Conservation (phyloP, 2,888 invertebrate genomes). For the Patella caerulea region DNA sequence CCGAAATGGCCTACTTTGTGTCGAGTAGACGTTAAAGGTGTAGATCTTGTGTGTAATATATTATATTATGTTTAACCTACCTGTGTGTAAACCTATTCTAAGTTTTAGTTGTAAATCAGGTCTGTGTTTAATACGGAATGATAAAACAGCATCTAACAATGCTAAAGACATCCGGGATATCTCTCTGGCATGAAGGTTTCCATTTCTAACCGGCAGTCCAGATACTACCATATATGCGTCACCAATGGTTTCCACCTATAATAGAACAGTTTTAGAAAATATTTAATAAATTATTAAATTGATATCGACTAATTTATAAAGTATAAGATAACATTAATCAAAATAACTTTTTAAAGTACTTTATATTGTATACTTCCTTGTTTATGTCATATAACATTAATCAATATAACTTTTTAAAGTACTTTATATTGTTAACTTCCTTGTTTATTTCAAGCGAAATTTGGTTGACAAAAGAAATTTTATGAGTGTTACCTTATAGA, state of each 20-base stretch:
- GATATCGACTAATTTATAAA: too few relatives aligned
- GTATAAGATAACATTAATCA: too few relatives aligned
- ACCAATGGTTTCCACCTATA: constrained; percentile 68
- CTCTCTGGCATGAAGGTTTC: constrained; percentile 90
- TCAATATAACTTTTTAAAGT: too few relatives aligned
- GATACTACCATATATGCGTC: constrained; percentile 74
- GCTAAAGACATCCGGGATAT: constrained; percentile 92
- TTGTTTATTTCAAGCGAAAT: too few relatives aligned
- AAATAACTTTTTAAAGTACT: too few relatives aligned
- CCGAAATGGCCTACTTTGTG: too few relatives aligned
- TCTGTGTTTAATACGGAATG: constrained; percentile 90
- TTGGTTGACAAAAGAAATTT: too few relatives aligned
- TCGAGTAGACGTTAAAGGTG: too few relatives aligned
- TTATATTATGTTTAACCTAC: constrained; percentile 41
- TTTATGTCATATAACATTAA: too few relatives aligned
- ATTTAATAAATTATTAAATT: background rate
- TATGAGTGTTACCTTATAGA: constrained; percentile 81
- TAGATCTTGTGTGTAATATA: too few relatives aligned
- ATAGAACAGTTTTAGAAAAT: background rate
- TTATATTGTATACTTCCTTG: too few relatives aligned
- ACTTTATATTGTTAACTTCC: too few relatives aligned
- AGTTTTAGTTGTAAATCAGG: constrained; percentile 90
- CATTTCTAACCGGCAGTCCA: constrained; percentile 92
- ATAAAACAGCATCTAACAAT: constrained; percentile 85
- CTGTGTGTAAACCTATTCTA: constrained; percentile 92